Evolutionary conservation across 1,140 invertebrate species (phyloP), one percentile per base, ranked within the genome.

Genomic region (Colletes gigas): DNA sequence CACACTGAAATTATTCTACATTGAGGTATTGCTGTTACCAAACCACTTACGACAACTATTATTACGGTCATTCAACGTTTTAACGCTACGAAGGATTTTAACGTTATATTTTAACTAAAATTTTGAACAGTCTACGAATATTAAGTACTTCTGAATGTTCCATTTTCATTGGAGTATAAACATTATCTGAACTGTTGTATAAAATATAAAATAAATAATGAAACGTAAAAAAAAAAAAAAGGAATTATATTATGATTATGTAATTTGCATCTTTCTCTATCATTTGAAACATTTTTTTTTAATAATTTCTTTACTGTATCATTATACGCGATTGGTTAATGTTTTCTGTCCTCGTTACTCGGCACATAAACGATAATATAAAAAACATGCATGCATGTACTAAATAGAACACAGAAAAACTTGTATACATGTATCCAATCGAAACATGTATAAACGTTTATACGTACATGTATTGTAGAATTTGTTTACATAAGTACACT

Each of bases 1-100:
- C 90, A 74, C 92, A 93, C 92, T 93, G 89, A 84, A 93, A 93
- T 87, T 89, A 84, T 81, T 81, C 19, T 52, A 39, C 60, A 21
- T 62, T 76, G 30, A 60, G 60, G 39, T 69, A 65, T 63, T 55
- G 44, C 9, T 8, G 17, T 73, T 50, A 30, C 3, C 1, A n/a
- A n/a, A 39, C 1, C 55, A 21, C 14, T 21, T 52, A 19, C 17
- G 39, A 8, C 14, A 65, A 55, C 77, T 65, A 54, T 60, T 10
- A 63, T 57, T 50, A 39, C 50, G 6, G 47, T 74, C 17, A 67
- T 65, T 74, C 21, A 67, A 59, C 10, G 10, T 60, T 52, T 78
- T 15, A 78, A 21, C 54, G 17, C 70, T 80, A 75, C 57, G 10
- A 4, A 52, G n/a, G 44, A n/a, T 47, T 57, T 60, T 17, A 52